Conservation (phyloP, 2,888 invertebrate species). For the Perdita meconis region DNA sequence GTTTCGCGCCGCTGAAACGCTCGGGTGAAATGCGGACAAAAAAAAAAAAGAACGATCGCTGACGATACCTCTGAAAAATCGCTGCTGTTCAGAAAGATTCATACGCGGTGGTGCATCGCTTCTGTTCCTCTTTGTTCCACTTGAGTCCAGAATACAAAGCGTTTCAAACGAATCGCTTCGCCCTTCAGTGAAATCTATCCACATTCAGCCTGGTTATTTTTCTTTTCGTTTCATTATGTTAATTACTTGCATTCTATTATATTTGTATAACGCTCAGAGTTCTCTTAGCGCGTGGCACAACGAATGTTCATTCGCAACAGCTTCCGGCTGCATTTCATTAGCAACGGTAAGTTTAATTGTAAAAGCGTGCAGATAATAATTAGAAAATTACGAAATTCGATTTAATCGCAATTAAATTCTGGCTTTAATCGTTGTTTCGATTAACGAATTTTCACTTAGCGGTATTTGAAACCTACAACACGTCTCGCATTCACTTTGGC, state of each 20-base stretch:
- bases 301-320: neutral
- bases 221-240: slow-evolving; percentile 9
- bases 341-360: neutral
- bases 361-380: neutral
- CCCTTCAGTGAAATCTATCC: neutral
- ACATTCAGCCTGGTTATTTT: neutral
- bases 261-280: neutral
- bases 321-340: neutral
- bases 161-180: slow-evolving; percentile 21
- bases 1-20: slow-evolving; percentile 60
- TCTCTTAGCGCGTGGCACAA: neutral
- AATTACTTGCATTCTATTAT: neutral
- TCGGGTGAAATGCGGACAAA: slow-evolving; percentile 36
- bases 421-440: too few relatives aligned
- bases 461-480: too few relatives aligned
- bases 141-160: slow-evolving; percentile 4
- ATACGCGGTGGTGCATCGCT: slow-evolving; percentile 47
- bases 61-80: slow-evolving; percentile 68
- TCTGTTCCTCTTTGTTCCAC: slow-evolving; percentile 51
- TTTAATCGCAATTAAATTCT: too few relatives aligned
- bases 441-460: too few relatives aligned
- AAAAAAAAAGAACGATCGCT: slow-evolving; percentile 60
- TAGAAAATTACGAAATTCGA: neutral
- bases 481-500: too few relatives aligned
- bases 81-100: slow-evolving; percentile 61